phyloP scores from a whole-genome alignment of 2,888 invertebrate genomes.

The Drosophila monieri region DNA sequence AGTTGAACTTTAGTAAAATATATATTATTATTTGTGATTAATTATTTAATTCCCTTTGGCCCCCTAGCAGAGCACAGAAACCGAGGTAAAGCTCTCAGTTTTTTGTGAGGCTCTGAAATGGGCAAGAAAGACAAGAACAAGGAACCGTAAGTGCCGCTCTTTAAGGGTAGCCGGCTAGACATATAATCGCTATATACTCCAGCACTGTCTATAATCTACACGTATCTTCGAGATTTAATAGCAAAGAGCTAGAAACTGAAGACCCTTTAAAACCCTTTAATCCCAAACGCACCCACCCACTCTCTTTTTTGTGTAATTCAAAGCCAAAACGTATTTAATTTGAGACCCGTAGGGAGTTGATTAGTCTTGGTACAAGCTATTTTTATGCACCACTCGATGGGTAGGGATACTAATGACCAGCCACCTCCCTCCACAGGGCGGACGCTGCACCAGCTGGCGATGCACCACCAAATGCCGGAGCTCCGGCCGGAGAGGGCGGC shows the following conservation, averaged over 20 bases:
- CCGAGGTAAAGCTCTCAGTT: constrained; percentile 19
- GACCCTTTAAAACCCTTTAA: too few relatives aligned
- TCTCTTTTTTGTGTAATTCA: constrained; percentile 25
- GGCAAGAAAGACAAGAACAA: constrained; percentile 83
- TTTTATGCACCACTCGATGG: constrained; percentile 30
- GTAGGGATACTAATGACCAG: constrained; percentile 35
- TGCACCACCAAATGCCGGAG: constrained; percentile 86
- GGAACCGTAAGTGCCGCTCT: constrained; percentile 77
- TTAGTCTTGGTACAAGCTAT: constrained; percentile 45
- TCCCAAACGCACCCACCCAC: constrained; percentile 6
- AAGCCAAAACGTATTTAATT: constrained; percentile 54
- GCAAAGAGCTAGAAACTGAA: constrained; percentile 30
- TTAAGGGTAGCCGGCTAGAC: constrained; percentile 58
- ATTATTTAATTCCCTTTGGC: constrained; percentile 38
- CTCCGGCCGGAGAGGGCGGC: constrained; percentile 87
- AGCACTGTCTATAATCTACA: constrained; percentile 54
- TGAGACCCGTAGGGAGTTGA: constrained; percentile 71
- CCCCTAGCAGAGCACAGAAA: constrained; percentile 16
- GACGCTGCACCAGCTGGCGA: constrained; percentile 83
- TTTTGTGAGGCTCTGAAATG: constrained; percentile 54
- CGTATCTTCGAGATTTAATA: constrained; percentile 13
- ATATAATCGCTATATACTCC: constrained; percentile 29
- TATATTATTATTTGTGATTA: constrained; percentile 26
- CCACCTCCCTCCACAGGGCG: constrained; percentile 70
- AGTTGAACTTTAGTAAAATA: not conserved